Evolutionary conservation across 2,113 vertebrate genomes (phyloP).

Genomic region (Hyperopisus bebe): DNA sequence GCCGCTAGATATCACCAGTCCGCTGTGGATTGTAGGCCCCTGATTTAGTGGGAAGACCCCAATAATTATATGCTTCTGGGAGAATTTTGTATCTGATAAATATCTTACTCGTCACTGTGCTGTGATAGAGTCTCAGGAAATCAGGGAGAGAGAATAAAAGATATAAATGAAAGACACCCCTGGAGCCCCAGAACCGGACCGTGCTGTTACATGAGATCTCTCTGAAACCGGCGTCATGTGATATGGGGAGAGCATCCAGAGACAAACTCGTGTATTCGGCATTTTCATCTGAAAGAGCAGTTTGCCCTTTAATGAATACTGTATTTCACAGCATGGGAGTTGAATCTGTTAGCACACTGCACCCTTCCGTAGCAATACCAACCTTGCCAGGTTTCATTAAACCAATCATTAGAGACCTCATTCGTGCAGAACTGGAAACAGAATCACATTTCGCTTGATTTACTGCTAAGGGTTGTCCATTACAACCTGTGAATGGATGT

Average conservation of each 20-base stretch:
- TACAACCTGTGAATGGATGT: constrained; percentile 3
- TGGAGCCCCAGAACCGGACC: not conserved
- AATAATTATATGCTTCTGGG: not conserved
- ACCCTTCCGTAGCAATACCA: not conserved
- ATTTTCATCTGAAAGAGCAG: constrained; percentile 26
- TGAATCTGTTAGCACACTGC: not conserved
- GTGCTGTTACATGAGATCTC: constrained; percentile 15
- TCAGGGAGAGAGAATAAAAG: not conserved
- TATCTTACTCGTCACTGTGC: not conserved
- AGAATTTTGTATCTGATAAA: not conserved
- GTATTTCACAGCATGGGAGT: constrained; percentile 29
- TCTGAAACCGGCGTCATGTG: constrained; percentile 7
- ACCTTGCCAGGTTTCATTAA: constrained; percentile 24
- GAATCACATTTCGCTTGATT: constrained; percentile 17
- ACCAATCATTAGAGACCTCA: constrained; percentile 15
- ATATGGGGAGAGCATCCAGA: constrained; percentile 1
- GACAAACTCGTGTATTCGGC: constrained; percentile 27
- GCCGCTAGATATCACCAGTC: not conserved
- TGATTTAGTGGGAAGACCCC: not conserved
- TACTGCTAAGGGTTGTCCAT: constrained; percentile 3
- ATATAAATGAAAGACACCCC: constrained; percentile 1
- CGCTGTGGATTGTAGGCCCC: not conserved
- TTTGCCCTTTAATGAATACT: constrained; percentile 36
- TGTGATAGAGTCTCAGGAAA: not conserved
- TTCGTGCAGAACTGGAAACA: constrained; percentile 16